A percentile compares a stretch with the other conserved stretches of the same genome.
These are phyloP conservation scores for Platycercus adscitus DNA, from an alignment of 2,113 vertebrate genomes.

Conservation along the genomic window DNA sequence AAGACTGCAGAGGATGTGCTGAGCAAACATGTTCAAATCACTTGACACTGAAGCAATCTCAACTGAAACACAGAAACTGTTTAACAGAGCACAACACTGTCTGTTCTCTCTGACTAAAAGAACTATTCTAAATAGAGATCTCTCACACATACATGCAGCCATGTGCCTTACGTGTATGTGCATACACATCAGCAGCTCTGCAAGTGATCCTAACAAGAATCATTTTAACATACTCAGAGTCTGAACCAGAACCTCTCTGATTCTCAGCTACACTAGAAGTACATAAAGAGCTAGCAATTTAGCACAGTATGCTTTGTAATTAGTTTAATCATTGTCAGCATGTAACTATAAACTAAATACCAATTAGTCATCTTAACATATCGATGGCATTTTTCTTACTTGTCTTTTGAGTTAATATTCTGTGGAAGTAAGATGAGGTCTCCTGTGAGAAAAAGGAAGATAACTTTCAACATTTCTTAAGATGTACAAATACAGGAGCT, in stretches of 20 bases:
- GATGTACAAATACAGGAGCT: constrained; percentile 41
- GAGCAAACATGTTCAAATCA: not conserved
- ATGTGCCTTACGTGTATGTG: accelerated
- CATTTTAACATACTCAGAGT: constrained; percentile 43
- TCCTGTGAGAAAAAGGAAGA: constrained; percentile 27
- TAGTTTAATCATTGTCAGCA: constrained; percentile 76
- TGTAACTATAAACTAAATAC: constrained; percentile 73
- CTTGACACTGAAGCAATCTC: not conserved
- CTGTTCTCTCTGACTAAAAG: not conserved
- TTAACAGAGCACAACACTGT: not conserved
- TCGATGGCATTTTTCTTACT: constrained; percentile 49
- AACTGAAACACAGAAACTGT: not conserved
- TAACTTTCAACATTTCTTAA: constrained; percentile 35
- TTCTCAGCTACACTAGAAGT: constrained; percentile 43
- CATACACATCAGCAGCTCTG: not conserved
- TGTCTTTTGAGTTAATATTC: constrained; percentile 65
- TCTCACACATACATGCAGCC: not conserved
- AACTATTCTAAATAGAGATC: not conserved
- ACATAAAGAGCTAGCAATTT: constrained; percentile 71
- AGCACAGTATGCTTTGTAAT: constrained; percentile 70
- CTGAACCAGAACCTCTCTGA: constrained; percentile 57
- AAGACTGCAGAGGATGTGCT: not conserved
- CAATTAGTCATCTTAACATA: constrained; percentile 69
- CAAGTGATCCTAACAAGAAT: constrained; percentile 13
- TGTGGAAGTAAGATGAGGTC: constrained; percentile 39